phyloP scores from a whole-genome alignment of 2,797 vertebrate genomes.

The Holocentrus rufus region DNA sequence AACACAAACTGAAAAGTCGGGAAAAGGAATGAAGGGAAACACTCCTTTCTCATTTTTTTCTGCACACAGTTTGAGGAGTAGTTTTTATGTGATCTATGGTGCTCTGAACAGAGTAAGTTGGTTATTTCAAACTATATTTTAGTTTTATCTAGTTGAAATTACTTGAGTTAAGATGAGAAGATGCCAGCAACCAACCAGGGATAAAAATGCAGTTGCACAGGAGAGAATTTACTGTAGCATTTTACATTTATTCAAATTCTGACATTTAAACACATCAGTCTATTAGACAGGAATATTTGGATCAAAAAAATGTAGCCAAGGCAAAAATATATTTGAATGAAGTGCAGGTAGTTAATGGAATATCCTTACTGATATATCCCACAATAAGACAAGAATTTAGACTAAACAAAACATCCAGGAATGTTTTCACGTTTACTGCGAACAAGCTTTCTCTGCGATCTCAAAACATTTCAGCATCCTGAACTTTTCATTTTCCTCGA shows the following conservation, averaged over 20 bases:
- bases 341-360: too few relatives aligned
- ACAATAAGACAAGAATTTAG: constrained; percentile 2
- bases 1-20: background rate
- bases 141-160: background rate
- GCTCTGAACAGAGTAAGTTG: background rate
- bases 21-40: background rate
- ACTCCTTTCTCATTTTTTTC: too few relatives aligned
- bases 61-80: too few relatives aligned
- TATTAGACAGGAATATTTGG: too few relatives aligned
- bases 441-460: constrained; percentile 10
- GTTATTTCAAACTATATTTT: background rate
- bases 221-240: too few relatives aligned
- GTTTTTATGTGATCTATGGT: background rate
- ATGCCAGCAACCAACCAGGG: too few relatives aligned
- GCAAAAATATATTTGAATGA: background rate
- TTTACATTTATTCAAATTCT: constrained; percentile 13
- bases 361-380: constrained; percentile 1
- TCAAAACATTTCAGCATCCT: constrained; percentile 25
- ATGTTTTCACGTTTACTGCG: constrained; percentile 18
- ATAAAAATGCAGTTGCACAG: too few relatives aligned
- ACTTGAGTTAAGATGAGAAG: background rate
- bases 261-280: background rate
- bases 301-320: constrained; percentile 2
- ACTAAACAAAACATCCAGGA: constrained; percentile 22
- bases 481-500: constrained; percentile 37